phyloP scores from a whole-genome alignment of 2,113 vertebrate species.

The Pelusios castaneus region DNA sequence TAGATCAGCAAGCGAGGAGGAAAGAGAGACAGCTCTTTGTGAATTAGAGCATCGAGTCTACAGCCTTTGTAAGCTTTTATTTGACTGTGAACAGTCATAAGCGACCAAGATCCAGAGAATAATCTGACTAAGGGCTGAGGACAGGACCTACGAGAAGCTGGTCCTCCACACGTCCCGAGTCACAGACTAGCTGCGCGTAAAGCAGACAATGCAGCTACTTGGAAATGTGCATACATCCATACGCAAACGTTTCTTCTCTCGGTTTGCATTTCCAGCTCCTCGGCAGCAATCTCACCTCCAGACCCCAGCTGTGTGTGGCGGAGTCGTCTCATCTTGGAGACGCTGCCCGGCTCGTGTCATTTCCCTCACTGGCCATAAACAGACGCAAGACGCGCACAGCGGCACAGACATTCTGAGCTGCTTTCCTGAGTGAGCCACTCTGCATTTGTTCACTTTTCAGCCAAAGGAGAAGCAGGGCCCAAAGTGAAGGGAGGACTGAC shows the following conservation, averaged over 20 bases:
- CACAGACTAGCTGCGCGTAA: neutral
- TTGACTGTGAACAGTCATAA: neutral
- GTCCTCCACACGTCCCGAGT: neutral
- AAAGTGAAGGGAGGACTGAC: accelerated
- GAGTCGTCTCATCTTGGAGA: neutral
- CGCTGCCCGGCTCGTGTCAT: neutral
- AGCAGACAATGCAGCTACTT: neutral
- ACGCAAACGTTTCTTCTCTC: neutral
- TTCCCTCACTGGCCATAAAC: neutral
- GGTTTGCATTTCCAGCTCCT: neutral
- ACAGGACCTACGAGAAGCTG: neutral
- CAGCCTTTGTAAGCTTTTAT: neutral
- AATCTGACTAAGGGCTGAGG: neutral
- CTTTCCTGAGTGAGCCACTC: neutral
- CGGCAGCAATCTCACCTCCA: neutral
- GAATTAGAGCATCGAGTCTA: neutral
- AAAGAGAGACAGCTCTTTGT: neutral
- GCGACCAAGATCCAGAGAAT: neutral
- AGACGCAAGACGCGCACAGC: accelerated
- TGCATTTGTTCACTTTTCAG: neutral
- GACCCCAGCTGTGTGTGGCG: neutral
- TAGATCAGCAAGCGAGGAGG: neutral
- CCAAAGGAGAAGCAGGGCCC: neutral
- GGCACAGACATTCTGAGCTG: neutral
- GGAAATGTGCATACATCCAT: neutral